Base-by-base conservation (phyloP, 2,797 vertebrate species). In the Synaphobranchus kaupii region DNA sequence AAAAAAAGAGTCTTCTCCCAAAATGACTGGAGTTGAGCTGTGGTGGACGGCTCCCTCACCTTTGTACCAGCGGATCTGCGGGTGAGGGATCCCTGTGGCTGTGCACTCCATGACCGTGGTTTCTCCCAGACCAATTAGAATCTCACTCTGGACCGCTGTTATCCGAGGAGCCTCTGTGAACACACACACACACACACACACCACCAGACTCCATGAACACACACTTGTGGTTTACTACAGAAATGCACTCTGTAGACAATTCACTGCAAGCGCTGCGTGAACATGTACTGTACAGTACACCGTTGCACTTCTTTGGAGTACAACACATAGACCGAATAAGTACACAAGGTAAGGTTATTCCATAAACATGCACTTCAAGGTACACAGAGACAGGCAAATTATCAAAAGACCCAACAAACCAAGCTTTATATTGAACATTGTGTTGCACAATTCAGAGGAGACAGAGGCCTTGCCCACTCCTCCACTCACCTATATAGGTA, bases 31-130 rank as follows among this genome's bases (percentile, higher is more conserved):
- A 83, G 15, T 34, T 52, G 66, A 52, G 58, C 22, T 52, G 25
- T 52, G 7, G 13, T 39, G 8, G n/a, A 54, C 25, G 22, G 84
- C 13, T 22, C 31, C 82, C 81, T 88, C 94, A 99, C 99, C 98
- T 98, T 98, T 99, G 95, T 98, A 98, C 99, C 99, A 99, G 91
- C 93, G 94, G 87, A 99, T 94, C 6, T 97, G 95, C 0, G 99
- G 98, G 20, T 92, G 92, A 68, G 99, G 99, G 88, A 97, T 89
- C 86, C 99, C 99, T 47, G 96, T 96, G 1, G 97, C 95, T 90
- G 94, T 96, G 88, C 99, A 99, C 90, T 97, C 97, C 97, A 99
- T 95, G 50, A 96, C 50, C 0, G 97, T 96, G 0, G 95, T 97
- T 89, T 98, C 97, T 93, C 98, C 98, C 80, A 97, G 92, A 88